A percentile compares a stretch with the other conserved stretches of the same genome.
phyloP scores from a whole-genome alignment of 2,113 vertebrate species.

The Tylochromis polylepis region DNA sequence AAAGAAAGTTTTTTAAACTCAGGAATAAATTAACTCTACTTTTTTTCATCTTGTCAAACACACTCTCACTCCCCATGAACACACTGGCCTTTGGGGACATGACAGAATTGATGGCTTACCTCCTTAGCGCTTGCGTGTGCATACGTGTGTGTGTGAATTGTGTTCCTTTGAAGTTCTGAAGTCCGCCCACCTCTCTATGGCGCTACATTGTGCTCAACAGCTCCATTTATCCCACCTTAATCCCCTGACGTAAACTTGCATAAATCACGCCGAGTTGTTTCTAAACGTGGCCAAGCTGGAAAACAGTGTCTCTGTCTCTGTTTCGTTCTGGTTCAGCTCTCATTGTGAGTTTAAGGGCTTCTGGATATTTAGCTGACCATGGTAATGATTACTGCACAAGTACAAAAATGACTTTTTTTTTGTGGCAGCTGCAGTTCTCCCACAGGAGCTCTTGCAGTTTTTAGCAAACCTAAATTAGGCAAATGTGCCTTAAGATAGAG shows the following conservation, averaged over 20 bases:
- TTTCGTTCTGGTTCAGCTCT: not conserved
- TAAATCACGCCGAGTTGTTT: constrained; percentile 58
- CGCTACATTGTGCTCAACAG: constrained; percentile 53
- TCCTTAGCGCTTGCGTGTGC: constrained; percentile 1
- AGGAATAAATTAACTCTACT: not conserved
- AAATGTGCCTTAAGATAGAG: not conserved
- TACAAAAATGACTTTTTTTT: not conserved
- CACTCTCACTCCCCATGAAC: not conserved
- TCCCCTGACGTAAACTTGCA: constrained; percentile 59
- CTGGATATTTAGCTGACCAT: not conserved
- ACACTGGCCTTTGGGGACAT: constrained; percentile 6
- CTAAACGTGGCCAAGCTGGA: constrained; percentile 26
- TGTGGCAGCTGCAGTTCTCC: not conserved
- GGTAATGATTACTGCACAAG: not conserved
- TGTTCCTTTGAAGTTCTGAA: constrained; percentile 53
- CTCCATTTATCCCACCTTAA: constrained; percentile 69
- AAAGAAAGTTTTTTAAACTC: not conserved
- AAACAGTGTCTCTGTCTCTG: constrained; percentile 8
- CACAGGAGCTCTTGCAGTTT: not conserved
- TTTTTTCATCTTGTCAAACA: not conserved
- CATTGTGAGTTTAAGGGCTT: constrained; percentile 1
- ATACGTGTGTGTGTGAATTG: not conserved
- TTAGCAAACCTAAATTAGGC: not conserved
- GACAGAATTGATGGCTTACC: constrained; percentile 30
- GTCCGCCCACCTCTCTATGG: constrained; percentile 42